Evolutionary conservation across 2,888 invertebrate species (phyloP), one percentile per base, ranked within the genome.

Genomic region (Buathra laborator): DNA sequence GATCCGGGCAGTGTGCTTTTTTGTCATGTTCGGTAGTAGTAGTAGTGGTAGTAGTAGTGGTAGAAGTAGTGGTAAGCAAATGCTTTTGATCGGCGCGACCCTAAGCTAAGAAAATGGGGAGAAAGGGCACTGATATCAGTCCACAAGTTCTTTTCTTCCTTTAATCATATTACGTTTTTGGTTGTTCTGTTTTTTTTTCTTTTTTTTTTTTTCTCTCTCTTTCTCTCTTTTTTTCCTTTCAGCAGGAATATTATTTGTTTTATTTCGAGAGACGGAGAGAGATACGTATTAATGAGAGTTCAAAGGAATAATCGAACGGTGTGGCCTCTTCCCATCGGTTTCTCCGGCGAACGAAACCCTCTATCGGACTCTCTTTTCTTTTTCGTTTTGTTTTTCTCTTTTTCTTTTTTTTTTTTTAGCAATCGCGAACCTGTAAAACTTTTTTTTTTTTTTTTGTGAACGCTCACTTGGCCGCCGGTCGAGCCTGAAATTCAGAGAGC

Each of bases 71-170:
- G 92, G 93, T 93, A 93, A 94, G 93, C 93, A 91, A 94, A 93
- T 94, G 93, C 93, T 93, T 94, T 93, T 93, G 94, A 93, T 93
- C 93, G 91, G 93, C 93, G 92, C 93, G 92, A 93, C 93, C 93
- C 94, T 94, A 94, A 94, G 94, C 94, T 94, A 94, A 93, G 94
- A 93, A 89, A 94, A 94, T 93, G 91, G 92, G 92, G 93, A 93
- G 93, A 93, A 93, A 93, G 92, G 93, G 93, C 92, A 94, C 93
- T 93, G 93, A 92, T 93, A 93, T 93, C 92, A 93, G 92, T 93
- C 92, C 92, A 93, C 90, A 91, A 83, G 79, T 85, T 85, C 82
- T 85, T 85, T 85, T 75, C 59, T 46, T 51, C 66, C 78, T 77
- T 81, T 78, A 24, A 62, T 44, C 29, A 72, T 56, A 44, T 68